These are phyloP conservation scores for Oxyura jamaicensis DNA, from an alignment of 2,113 vertebrate species.

Conservation along the genomic window DNA sequence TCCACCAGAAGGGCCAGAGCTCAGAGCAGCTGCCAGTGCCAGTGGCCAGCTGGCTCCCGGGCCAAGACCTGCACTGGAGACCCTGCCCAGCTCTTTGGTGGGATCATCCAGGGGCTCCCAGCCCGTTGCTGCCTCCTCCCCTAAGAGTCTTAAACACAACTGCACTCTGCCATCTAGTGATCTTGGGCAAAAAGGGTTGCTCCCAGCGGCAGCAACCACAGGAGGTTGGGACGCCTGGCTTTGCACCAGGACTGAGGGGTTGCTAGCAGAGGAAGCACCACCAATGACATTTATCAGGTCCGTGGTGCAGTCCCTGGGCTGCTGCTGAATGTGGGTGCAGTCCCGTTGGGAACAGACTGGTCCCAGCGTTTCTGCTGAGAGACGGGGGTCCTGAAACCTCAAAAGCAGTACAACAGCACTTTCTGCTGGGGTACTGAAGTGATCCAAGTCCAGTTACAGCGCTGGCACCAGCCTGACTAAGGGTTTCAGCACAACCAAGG, in stretches of 20 bases:
- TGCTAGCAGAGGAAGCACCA: not conserved
- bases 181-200: slow-evolving; percentile 4
- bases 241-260: not conserved
- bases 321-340: not conserved
- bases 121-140: not conserved
- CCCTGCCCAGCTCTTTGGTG: not conserved
- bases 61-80: not conserved
- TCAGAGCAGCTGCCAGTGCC: not conserved
- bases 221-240: fast-evolving
- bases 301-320: not conserved
- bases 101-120: not conserved
- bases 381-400: not conserved
- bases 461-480: not conserved
- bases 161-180: slow-evolving; percentile 53
- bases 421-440: not conserved
- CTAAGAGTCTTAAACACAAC: not conserved
- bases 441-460: not conserved
- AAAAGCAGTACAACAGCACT: not conserved
- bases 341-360: not conserved
- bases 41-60: not conserved
- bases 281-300: not conserved
- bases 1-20: not conserved
- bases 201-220: not conserved
- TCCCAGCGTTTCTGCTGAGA: not conserved
- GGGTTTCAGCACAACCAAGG: not conserved